These are phyloP conservation scores for Crocodylus rhombifer DNA, from an alignment of 2,797 vertebrate genomes.

Conservation along the genomic window DNA sequence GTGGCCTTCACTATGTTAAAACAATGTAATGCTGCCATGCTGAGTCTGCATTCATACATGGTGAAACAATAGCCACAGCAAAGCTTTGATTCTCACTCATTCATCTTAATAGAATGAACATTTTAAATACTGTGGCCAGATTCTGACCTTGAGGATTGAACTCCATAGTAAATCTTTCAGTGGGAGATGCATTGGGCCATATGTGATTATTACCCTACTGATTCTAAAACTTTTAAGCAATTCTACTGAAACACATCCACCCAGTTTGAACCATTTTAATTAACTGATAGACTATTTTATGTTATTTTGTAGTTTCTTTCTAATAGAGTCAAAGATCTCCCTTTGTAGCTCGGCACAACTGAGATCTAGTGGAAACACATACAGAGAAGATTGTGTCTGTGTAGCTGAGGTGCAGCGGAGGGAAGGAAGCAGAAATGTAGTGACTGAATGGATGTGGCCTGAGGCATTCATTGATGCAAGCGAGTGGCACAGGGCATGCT, in stretches of 20 bases:
- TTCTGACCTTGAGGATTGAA: not conserved
- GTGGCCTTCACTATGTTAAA: not conserved
- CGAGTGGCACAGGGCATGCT: not conserved
- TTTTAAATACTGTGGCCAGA: not conserved
- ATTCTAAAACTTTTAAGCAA: not conserved
- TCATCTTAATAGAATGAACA: not conserved
- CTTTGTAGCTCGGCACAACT: not conserved
- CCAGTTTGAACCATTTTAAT: not conserved
- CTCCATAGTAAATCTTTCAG: not conserved
- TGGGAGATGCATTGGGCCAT: not conserved
- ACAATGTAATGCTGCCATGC: not conserved
- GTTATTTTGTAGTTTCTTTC: not conserved
- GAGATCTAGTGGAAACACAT: not conserved
- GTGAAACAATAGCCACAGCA: not conserved
- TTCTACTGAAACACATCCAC: not conserved
- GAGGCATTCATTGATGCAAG: not conserved
- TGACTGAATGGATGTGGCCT: not conserved
- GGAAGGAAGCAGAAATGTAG: not conserved
- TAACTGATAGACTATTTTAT: conserved; percentile 12
- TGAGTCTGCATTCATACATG: conserved; percentile 19
- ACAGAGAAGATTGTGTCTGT: not conserved
- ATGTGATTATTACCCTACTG: not conserved
- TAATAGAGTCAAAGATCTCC: not conserved
- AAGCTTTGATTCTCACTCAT: not conserved
- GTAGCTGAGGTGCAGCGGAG: not conserved